These are phyloP conservation scores for Pogona vitticeps DNA, from an alignment of 2,113 vertebrate species.

Conservation along the genomic window DNA sequence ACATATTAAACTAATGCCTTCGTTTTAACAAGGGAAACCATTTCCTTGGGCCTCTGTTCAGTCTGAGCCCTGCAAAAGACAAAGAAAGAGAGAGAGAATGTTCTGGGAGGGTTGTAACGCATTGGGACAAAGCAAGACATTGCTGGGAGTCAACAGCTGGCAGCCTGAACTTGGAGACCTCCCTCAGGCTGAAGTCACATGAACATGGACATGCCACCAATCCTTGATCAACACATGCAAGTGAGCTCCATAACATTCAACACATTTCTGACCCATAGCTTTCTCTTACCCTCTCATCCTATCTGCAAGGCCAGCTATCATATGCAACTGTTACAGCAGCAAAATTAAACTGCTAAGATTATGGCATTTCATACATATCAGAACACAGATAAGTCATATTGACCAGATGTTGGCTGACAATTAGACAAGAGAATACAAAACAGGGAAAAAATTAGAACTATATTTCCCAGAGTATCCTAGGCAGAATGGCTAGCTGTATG, in stretches of 20 bases:
- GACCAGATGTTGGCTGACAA: neutral
- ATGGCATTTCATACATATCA: neutral
- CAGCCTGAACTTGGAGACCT: conserved; percentile 50
- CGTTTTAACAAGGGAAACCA: conserved; percentile 73
- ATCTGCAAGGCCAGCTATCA: neutral
- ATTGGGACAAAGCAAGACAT: conserved; percentile 63
- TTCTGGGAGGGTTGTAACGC: conserved; percentile 66
- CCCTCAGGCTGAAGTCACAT: conserved; percentile 10
- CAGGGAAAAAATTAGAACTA: too few species aligned
- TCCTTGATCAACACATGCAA: neutral
- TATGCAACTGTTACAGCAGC: neutral
- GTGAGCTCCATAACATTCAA: too few species aligned
- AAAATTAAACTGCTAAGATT: neutral
- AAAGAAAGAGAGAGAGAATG: conserved; percentile 41
- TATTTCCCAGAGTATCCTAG: too few species aligned
- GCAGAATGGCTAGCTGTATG: too few species aligned
- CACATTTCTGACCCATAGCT: neutral
- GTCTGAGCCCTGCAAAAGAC: conserved; percentile 65
- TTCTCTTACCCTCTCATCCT: neutral
- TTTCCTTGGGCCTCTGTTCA: conserved; percentile 69
- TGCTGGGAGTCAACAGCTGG: conserved; percentile 59
- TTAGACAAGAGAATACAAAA: neutral
- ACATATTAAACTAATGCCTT: conserved; percentile 73
- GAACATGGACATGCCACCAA: neutral
- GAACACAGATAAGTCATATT: neutral